Base-by-base conservation (phyloP, 2,113 vertebrate genomes). In the Gracilinanus agilis region DNA sequence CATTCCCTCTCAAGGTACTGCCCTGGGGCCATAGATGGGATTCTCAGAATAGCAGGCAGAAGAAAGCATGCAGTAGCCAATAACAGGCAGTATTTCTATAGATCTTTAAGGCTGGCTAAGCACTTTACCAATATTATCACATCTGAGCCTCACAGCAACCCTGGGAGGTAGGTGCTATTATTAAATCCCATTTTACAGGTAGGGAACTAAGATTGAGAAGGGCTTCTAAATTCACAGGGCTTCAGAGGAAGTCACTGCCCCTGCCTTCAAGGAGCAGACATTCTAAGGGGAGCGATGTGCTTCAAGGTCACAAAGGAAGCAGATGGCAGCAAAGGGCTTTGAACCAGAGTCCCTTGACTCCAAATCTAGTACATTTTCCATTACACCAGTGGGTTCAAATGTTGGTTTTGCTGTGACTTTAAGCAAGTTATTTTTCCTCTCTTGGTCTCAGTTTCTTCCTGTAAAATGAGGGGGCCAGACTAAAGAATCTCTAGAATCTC, bases 1-100 rank as follows among this genome's bases (percentile, higher is more conserved):
- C 93, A 99, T 99, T 96, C 99, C 99, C 54, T 99, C 99, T 67
- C 99, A 99, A 99, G 99, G 99, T 99, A 98, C 89, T 49, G 6
- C 89, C 27, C 44, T 0, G 0, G 1, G 0, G 29, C 44, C 9
- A 44, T 29, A 29, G 24, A 3, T 24, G 19, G n/a, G 88, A 10
- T 61, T 34, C 75, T 95, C 9, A 24, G 49, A 90, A 27, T 6
- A 40, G 19, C 67, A 40, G 16, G 89, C 27, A 53, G 53, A 27
- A 49, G 53, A 90, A 49, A 54, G 10, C 54, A 0, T 19, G 61
- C 6, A 13, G 27, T 67, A 67, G 10, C 58, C 13, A 34, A 67
- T 29, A 4, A 3, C 27, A n/a, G 61, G 29, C 61, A 16, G 3
- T 27, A 13, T 12, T 12, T 34, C 29, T 12, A 27, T 34, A 61